These are phyloP conservation scores for Xenus cinereus DNA, from an alignment of 2,113 vertebrate genomes.

Conservation along the genomic window DNA sequence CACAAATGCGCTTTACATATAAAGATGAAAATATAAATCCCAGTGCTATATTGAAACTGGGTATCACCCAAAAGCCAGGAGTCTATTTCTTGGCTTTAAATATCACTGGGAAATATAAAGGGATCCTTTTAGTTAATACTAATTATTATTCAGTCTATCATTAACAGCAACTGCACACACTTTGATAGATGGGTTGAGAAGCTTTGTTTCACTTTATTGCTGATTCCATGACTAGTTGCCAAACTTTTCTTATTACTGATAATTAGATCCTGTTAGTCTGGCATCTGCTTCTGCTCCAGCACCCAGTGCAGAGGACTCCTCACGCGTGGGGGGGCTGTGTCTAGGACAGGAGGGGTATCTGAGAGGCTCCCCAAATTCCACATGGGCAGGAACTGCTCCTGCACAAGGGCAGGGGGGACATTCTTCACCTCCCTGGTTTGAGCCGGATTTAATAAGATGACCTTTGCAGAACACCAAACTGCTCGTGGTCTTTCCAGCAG, in stretches of 20 bases:
- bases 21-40: not conserved
- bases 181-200: conserved; percentile 2
- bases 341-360: not conserved
- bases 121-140: not conserved
- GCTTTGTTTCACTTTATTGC: not conserved
- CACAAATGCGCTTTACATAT: not conserved
- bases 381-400: not conserved
- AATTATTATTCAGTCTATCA: conserved; percentile 24
- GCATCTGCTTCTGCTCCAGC: conserved; percentile 1
- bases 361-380: not conserved
- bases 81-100: not conserved
- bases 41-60: not conserved
- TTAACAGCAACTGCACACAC: not conserved
- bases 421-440: not conserved
- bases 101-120: not conserved
- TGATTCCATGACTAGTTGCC: conserved; percentile 13
- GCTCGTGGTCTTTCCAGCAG: not conserved
- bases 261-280: conserved; percentile 3
- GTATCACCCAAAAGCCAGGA: not conserved
- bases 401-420: accelerated
- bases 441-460: not conserved
- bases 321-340: too few relatives aligned
- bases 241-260: conserved; percentile 25
- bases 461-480: not conserved
- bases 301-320: not conserved